Conservation (phyloP, 2,888 invertebrate genomes). For the Leptinotarsa juncta region DNA sequence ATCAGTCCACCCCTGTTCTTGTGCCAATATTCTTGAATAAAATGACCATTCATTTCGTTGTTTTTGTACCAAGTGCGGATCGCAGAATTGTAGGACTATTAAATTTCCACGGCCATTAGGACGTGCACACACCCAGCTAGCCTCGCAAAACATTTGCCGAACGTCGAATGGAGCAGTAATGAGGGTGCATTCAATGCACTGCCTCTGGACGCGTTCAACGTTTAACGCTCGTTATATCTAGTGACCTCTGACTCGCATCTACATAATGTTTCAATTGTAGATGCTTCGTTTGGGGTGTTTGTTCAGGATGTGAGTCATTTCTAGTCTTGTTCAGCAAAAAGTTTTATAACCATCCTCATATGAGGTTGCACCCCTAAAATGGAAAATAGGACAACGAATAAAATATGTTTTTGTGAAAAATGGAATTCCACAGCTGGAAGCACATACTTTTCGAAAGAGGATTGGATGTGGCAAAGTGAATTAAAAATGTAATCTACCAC, state of each 20-base stretch:
- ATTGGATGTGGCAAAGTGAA: too few species aligned
- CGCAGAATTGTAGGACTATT: conserved; percentile 60
- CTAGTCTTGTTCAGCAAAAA: neutral
- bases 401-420: too few species aligned
- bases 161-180: conserved; percentile 47
- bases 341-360: neutral
- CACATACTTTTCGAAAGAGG: too few species aligned
- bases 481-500: too few species aligned
- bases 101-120: conserved; percentile 61
- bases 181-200: conserved; percentile 52
- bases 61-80: conserved; percentile 57
- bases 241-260: conserved; percentile 47
- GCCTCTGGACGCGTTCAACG: conserved; percentile 37
- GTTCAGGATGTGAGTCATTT: conserved; percentile 22
- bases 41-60: conserved; percentile 61
- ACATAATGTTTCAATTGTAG: conserved; percentile 38
- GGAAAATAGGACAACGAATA: too few species aligned
- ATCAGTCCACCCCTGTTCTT: neutral
- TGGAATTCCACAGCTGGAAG: too few species aligned
- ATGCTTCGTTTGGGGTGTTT: conserved; percentile 20
- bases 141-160: conserved; percentile 46
- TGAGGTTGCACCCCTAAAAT: too few species aligned
- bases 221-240: conserved; percentile 50
- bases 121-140: conserved; percentile 51
- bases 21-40: conserved; percentile 50